Percentiles rank a stretch among this genome's conserved stretches.
Evolutionary conservation across 2,113 vertebrate genomes (phyloP).

Genomic region (Dromaius novaehollandiae): DNA sequence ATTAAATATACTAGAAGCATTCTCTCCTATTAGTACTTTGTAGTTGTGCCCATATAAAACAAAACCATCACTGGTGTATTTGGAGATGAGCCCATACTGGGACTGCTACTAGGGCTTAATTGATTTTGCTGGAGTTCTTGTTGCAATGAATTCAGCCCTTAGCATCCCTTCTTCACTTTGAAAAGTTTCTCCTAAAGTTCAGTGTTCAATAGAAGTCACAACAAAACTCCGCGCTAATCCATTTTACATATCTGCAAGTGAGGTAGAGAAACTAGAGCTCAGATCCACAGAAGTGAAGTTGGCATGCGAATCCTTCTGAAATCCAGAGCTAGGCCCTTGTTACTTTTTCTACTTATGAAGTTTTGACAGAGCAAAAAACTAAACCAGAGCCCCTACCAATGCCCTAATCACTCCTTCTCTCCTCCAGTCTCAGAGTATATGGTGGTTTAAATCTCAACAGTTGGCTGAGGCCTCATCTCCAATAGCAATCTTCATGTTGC

Average conservation of each 20-base stretch:
- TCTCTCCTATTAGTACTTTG: background rate
- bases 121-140: background rate
- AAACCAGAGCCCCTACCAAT: background rate
- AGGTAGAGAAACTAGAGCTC: background rate
- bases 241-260: accelerated
- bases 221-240: background rate
- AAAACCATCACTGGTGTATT: background rate
- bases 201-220: background rate
- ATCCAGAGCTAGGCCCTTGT: background rate
- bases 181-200: background rate
- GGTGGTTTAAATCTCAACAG: background rate
- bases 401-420: too few relatives aligned
- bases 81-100: background rate
- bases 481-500: accelerated
- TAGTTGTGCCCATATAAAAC: background rate
- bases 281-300: background rate
- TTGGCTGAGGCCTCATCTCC: background rate
- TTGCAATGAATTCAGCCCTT: background rate
- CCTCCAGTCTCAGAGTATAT: background rate
- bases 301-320: background rate
- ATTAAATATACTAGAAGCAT: background rate
- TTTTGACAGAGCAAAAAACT: background rate
- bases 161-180: background rate
- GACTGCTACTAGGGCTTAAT: background rate
- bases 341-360: background rate